Percentiles rank a stretch among this genome's conserved stretches.
Evolutionary conservation across 2,888 invertebrate species (phyloP).

Genomic region (Polyommatus iphigenia): DNA sequence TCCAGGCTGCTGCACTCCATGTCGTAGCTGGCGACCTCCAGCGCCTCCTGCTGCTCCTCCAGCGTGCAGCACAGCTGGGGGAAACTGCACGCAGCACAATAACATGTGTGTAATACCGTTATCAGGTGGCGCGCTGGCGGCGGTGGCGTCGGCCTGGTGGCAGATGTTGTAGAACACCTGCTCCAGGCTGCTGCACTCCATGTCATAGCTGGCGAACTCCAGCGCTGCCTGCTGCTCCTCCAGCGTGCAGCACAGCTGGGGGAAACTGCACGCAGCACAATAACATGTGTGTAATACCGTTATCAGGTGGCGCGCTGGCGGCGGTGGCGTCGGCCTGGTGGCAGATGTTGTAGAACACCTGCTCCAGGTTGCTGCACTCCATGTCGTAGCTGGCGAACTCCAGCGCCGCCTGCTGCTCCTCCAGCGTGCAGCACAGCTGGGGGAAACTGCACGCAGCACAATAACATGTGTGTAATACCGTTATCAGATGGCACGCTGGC

Average conservation of each 20-base stretch:
- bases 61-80: constrained; percentile 66
- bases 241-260: constrained; percentile 65
- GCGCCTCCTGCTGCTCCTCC: constrained; percentile 64
- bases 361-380: constrained; percentile 83
- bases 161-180: constrained; percentile 82
- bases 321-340: no score
- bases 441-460: constrained; percentile 59
- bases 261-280: constrained; percentile 57
- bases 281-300: constrained; percentile 43
- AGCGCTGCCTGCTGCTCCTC: constrained; percentile 67
- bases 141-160: no score
- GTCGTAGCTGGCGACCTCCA: constrained; percentile 71
- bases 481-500: constrained; percentile 43
- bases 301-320: constrained; percentile 42
- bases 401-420: constrained; percentile 62
- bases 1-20: constrained; percentile 83
- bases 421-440: constrained; percentile 69
- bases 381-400: constrained; percentile 73
- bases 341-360: constrained; percentile 82
- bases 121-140: constrained; percentile 40
- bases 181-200: constrained; percentile 83
- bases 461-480: constrained; percentile 42
- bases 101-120: constrained; percentile 46
- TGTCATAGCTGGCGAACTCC: constrained; percentile 68
- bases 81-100: constrained; percentile 56